Evolutionary conservation across 1,140 invertebrate genomes (phyloP).

Genomic region (Trichonephila inaurata): DNA sequence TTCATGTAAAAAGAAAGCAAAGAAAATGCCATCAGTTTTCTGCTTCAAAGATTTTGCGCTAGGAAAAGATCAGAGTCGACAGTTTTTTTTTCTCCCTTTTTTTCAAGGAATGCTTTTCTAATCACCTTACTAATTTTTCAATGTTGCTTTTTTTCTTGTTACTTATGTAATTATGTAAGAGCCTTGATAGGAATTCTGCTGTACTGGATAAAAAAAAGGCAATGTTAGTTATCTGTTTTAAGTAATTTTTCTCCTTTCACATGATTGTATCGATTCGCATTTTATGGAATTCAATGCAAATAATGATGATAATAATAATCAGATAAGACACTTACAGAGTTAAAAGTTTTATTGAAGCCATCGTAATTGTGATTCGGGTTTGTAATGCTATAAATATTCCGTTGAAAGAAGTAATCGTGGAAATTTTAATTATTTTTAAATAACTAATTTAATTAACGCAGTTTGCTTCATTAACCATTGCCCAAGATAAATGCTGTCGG

Average conservation of each 20-base stretch:
- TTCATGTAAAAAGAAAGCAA: background rate
- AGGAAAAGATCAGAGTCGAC: background rate
- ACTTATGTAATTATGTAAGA: background rate
- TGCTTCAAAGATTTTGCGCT: background rate
- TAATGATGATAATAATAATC: too few species aligned
- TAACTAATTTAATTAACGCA: too few species aligned
- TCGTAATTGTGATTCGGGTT: too few species aligned
- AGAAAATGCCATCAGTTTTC: slow-evolving; percentile 9
- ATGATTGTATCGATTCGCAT: too few species aligned
- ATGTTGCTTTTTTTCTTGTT: background rate
- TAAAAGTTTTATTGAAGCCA: too few species aligned
- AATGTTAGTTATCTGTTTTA: background rate
- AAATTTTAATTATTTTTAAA: too few species aligned
- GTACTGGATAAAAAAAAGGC: background rate
- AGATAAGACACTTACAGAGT: too few species aligned
- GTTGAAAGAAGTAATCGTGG: too few species aligned
- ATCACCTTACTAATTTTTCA: background rate
- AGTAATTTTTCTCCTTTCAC: background rate
- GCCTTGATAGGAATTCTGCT: background rate
- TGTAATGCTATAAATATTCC: too few species aligned
- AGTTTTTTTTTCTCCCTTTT: background rate
- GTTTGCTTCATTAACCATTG: too few species aligned
- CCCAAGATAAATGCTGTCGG: too few species aligned
- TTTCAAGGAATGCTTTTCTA: background rate
- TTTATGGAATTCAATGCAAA: too few species aligned